phyloP scores from a whole-genome alignment of 2,113 vertebrate genomes.

The Microtus richardsoni region DNA sequence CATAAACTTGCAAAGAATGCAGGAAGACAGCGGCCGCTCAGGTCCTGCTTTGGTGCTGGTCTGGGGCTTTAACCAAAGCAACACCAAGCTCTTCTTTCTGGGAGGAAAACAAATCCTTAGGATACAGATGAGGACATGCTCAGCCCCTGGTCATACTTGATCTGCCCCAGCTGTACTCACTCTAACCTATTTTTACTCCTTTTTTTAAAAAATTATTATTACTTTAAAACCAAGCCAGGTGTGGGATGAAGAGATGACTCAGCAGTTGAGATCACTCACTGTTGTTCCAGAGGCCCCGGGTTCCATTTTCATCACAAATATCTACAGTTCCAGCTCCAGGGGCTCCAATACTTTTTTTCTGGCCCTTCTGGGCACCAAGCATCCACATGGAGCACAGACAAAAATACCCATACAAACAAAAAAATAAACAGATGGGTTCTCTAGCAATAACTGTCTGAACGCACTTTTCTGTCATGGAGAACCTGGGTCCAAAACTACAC shows the following conservation, averaged over 20 bases:
- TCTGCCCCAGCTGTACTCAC: not conserved
- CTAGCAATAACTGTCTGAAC: not conserved
- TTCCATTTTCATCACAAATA: not conserved
- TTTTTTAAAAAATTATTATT: not conserved
- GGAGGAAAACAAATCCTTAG: slow-evolving; percentile 43
- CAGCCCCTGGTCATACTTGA: not conserved
- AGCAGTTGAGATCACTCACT: not conserved
- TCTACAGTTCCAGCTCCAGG: not conserved
- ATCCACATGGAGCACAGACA: not conserved
- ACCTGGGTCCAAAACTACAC: not conserved
- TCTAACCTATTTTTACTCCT: slow-evolving; percentile 12
- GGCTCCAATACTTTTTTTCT: not conserved
- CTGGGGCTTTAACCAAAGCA: not conserved
- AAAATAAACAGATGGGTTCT: slow-evolving; percentile 12
- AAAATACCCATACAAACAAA: not conserved
- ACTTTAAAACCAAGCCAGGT: not conserved
- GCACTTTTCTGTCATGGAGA: not conserved
- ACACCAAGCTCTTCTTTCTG: slow-evolving; percentile 34
- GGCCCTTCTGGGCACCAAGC: not conserved
- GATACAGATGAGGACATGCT: not conserved
- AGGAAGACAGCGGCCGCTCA: not conserved
- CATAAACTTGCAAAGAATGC: not conserved
- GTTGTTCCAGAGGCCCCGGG: not conserved
- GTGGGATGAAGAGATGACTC: not conserved
- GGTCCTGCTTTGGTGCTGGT: not conserved